A percentile compares a stretch with the other conserved stretches of the same genome.
Evolutionary conservation across 2,797 vertebrate genomes (phyloP).

Genomic region (Muscicapa striata): DNA sequence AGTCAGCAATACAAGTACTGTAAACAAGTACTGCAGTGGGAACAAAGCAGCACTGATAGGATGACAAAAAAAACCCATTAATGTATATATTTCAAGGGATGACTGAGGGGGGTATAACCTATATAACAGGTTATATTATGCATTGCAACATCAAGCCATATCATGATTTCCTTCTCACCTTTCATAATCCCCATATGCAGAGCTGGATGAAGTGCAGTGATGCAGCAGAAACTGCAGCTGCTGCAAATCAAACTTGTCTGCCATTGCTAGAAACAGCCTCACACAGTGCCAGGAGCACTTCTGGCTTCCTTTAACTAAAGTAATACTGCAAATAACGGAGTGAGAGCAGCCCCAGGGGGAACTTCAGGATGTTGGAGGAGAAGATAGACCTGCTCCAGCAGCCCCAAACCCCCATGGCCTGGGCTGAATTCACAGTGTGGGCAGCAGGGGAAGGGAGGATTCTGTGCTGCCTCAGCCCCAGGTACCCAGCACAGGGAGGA

Average conservation of each 20-base stretch:
- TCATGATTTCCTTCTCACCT: background rate
- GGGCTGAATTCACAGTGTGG: background rate
- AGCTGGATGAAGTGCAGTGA: background rate
- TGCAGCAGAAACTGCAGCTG: background rate
- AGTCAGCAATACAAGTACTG: background rate
- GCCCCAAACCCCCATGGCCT: background rate
- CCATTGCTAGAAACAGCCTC: background rate
- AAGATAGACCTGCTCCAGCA: background rate
- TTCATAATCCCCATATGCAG: background rate
- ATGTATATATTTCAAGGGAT: background rate
- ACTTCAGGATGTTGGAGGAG: background rate
- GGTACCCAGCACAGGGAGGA: rapidly evolving
- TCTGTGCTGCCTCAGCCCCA: background rate
- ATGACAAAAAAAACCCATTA: background rate
- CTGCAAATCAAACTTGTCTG: background rate
- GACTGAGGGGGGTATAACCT: background rate
- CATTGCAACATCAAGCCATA: background rate
- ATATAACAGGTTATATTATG: background rate
- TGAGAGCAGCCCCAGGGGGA: background rate
- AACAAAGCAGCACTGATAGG: background rate
- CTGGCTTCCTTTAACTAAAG: background rate
- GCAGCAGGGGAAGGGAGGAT: background rate
- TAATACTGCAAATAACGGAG: background rate
- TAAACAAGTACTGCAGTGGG: background rate
- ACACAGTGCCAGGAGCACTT: background rate